Conservation (phyloP, 2,113 vertebrate species). For the Jaculus jaculus region DNA sequence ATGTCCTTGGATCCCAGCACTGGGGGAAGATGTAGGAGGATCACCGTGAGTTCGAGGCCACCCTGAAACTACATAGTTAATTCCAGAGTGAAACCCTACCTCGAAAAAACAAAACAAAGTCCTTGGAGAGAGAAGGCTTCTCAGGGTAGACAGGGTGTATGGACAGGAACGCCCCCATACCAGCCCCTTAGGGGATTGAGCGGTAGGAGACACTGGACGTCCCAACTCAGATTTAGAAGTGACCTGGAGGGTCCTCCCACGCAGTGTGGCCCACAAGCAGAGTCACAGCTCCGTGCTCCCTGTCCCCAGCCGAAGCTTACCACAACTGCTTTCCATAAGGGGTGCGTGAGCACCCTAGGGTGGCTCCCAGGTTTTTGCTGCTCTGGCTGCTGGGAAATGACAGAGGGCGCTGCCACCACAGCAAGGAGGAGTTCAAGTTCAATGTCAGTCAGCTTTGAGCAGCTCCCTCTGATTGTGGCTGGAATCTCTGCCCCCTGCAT, state of each 20-base stretch:
- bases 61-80: too few relatives aligned
- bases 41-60: too few relatives aligned
- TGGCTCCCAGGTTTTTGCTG: neutral
- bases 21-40: too few relatives aligned
- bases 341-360: too few relatives aligned
- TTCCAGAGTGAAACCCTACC: too few relatives aligned
- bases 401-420: rapidly evolving
- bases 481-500: neutral
- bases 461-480: neutral
- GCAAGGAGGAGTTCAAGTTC: neutral
- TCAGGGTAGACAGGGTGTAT: too few relatives aligned
- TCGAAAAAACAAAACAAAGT: neutral
- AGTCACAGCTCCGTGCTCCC: neutral
- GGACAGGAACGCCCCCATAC: neutral
- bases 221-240: neutral
- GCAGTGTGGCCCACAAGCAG: too few relatives aligned
- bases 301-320: neutral
- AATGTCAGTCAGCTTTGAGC: neutral
- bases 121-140: neutral
- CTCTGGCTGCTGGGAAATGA: neutral
- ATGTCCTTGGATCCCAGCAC: neutral
- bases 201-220: neutral
- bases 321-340: neutral
- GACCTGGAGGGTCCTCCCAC: neutral
- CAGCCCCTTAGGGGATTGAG: neutral